Percentiles rank a stretch among this genome's conserved stretches.
Evolutionary conservation across 2,113 vertebrate genomes (phyloP).

Genomic region (Pelusios castaneus): DNA sequence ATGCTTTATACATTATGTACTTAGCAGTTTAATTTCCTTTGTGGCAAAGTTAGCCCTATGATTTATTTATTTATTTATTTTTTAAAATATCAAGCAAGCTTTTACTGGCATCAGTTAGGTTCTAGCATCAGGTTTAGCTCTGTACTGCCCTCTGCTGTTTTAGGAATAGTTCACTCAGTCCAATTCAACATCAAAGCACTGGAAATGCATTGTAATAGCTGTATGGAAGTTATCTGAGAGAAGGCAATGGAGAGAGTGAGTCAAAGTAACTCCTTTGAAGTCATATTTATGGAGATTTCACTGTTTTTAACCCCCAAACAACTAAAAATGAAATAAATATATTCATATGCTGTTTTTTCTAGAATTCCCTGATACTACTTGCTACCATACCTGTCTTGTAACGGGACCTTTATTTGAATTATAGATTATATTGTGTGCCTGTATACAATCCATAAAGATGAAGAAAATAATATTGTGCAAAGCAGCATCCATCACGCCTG

Average conservation of each 20-base stretch:
- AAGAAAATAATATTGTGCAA: constrained; percentile 41
- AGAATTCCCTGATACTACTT: background rate
- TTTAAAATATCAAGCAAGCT: constrained; percentile 73
- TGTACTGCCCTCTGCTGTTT: constrained; percentile 82
- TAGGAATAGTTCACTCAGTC: background rate
- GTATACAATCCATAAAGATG: background rate
- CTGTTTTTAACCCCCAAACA: background rate
- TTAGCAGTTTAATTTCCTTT: constrained; percentile 83
- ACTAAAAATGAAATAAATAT: constrained; percentile 10
- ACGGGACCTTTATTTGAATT: constrained; percentile 51
- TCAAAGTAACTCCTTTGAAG: background rate
- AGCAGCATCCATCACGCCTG: constrained; percentile 20
- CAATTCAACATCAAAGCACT: background rate
- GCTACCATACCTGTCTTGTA: constrained; percentile 59
- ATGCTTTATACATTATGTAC: constrained; percentile 76
- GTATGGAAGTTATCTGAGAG: background rate
- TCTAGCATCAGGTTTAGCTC: constrained; percentile 70
- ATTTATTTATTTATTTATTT: constrained; percentile 79
- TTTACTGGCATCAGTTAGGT: constrained; percentile 39
- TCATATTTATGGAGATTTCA: background rate
- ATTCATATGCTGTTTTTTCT: background rate
- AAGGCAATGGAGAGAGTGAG: background rate
- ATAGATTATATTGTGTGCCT: constrained; percentile 15
- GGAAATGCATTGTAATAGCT: background rate
- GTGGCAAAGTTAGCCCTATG: constrained; percentile 77